Evolutionary conservation across 2,888 invertebrate species (phyloP).

Genomic region (Pterostichus madidus): DNA sequence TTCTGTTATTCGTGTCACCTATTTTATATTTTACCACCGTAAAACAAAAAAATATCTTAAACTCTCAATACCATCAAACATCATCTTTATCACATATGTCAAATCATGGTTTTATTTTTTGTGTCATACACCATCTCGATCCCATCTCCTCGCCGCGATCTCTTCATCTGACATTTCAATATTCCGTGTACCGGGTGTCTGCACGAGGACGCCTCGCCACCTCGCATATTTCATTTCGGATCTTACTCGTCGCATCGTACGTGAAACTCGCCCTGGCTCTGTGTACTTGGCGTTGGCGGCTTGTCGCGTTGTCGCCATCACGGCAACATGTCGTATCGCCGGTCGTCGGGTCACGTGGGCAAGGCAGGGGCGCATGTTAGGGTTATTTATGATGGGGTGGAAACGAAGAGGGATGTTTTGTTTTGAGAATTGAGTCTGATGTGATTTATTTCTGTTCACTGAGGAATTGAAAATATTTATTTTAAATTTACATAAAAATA

Average conservation of each 20-base stretch:
- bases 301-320: slow-evolving; percentile 52
- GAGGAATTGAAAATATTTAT: background rate
- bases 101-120: background rate
- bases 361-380: background rate
- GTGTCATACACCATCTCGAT: no score
- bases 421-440: slow-evolving; percentile 26
- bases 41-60: background rate
- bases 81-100: background rate
- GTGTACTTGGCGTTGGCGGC: background rate
- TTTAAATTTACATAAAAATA: no score
- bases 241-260: background rate
- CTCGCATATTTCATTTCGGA: slow-evolving; percentile 10
- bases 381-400: slow-evolving; percentile 46
- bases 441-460: slow-evolving; percentile 33
- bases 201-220: background rate
- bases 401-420: slow-evolving; percentile 25
- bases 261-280: background rate
- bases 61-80: background rate
- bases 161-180: slow-evolving; percentile 6
- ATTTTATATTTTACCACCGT: no score
- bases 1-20: no score
- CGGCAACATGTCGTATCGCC: slow-evolving; percentile 43
- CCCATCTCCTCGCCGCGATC: background rate
- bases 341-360: slow-evolving; percentile 36
- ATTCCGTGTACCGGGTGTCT: background rate